Conservation (phyloP, 2,113 vertebrate species). For the Argyrosomus japonicus region DNA sequence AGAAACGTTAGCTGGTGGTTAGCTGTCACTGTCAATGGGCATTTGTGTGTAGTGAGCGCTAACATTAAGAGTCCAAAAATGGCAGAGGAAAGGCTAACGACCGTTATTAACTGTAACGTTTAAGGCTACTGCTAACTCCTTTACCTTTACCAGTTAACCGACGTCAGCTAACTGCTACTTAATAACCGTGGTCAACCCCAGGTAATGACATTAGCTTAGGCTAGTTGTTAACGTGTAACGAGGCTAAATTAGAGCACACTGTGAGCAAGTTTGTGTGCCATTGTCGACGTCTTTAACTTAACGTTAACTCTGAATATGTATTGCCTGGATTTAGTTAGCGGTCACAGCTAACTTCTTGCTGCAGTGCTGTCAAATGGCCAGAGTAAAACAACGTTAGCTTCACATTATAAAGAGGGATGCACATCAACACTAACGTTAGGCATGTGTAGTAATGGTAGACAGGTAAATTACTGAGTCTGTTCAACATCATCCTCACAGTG, state of each 20-base stretch:
- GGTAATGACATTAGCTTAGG: conserved; percentile 56
- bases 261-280: neutral
- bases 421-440: too few relatives aligned
- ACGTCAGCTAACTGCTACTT: conserved; percentile 24
- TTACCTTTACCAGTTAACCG: conserved; percentile 30
- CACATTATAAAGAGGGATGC: too few relatives aligned
- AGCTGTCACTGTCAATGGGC: conserved; percentile 57
- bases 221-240: conserved; percentile 30
- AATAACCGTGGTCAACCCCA: neutral
- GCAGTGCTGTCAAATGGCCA: conserved; percentile 39
- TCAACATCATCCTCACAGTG: too few relatives aligned
- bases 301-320: neutral
- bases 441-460: too few relatives aligned
- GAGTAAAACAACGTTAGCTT: neutral
- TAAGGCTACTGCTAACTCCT: conserved; percentile 15
- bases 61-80: conserved; percentile 54
- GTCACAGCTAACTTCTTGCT: conserved; percentile 47
- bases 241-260: conserved; percentile 5
- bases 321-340: conserved; percentile 1
- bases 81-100: conserved; percentile 48
- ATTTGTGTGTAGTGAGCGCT: conserved; percentile 38
- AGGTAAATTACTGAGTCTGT: too few relatives aligned
- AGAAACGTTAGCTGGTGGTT: conserved; percentile 62
- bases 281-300: neutral
- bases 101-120: conserved; percentile 10